phyloP scores from a whole-genome alignment of 2,797 vertebrate species.

The Cygnus olor region DNA sequence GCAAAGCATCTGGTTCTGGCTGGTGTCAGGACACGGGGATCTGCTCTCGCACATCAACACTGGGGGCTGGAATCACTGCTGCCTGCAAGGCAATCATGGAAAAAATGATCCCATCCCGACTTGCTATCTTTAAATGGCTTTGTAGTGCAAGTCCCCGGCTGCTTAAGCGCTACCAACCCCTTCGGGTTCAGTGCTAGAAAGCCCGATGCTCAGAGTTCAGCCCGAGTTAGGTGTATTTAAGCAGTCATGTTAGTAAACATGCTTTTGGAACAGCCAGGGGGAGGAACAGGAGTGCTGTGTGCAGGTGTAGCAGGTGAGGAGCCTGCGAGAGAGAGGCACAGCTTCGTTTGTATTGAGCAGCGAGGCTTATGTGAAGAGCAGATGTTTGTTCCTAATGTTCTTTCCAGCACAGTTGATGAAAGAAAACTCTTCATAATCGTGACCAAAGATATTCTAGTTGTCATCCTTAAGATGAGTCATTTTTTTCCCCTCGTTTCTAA shows the following conservation, averaged over 20 bases:
- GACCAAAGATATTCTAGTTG: background rate
- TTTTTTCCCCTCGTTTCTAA: background rate
- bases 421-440: background rate
- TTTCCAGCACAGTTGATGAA: background rate
- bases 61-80: background rate
- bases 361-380: background rate
- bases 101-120: background rate
- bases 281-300: background rate
- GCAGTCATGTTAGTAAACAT: background rate
- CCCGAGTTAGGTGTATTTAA: background rate
- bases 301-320: background rate
- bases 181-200: background rate
- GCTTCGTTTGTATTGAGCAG: background rate
- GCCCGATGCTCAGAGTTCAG: background rate
- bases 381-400: slow-evolving; percentile 23
- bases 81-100: accelerated
- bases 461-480: background rate
- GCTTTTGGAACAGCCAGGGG: background rate
- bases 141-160: background rate
- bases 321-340: background rate
- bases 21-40: background rate
- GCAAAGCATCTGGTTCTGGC: background rate
- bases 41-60: background rate
- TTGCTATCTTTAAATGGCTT: background rate
- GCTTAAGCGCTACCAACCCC: background rate